Conservation (phyloP, 2,888 invertebrate species). For the Slavum lentiscoides region DNA sequence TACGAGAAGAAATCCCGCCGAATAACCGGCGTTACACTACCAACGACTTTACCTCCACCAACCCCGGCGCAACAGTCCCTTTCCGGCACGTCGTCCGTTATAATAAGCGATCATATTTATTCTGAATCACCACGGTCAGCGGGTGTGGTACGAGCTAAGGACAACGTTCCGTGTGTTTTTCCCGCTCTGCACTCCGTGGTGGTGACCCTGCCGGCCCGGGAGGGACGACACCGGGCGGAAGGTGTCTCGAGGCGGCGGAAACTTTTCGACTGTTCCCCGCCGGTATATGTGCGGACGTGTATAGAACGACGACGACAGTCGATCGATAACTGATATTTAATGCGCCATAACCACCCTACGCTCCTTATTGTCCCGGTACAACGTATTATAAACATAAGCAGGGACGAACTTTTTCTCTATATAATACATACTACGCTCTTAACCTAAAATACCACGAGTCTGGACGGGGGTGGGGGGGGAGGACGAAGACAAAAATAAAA, state of each 20-base stretch:
- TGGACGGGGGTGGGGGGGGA: no score
- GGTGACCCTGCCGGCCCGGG: neutral
- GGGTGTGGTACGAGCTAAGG: neutral
- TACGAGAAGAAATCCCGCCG: constrained; percentile 46
- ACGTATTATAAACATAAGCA: neutral
- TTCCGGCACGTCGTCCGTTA: neutral
- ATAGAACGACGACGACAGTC: constrained; percentile 18
- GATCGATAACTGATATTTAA: constrained; percentile 42
- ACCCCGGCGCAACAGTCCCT: neutral
- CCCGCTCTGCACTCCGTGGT: neutral
- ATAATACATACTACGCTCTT: no score
- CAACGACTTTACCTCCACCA: no score
- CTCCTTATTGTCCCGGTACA: no score
- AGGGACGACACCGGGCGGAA: neutral
- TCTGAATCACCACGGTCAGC: constrained; percentile 39
- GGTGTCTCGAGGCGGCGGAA: constrained; percentile 8
- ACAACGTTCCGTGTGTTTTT: neutral
- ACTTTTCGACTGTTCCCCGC: constrained; percentile 28
- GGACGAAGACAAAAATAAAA: no score
- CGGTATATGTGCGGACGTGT: constrained; percentile 20
- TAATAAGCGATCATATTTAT: constrained; percentile 5
- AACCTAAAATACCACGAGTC: no score
- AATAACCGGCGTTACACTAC: constrained; percentile 26
- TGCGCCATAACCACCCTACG: neutral
- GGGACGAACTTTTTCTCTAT: no score